Evolutionary conservation across 1,140 invertebrate genomes (phyloP), one percentile per base, ranked within the genome.

Genomic region (Zaprionus ornatus): DNA sequence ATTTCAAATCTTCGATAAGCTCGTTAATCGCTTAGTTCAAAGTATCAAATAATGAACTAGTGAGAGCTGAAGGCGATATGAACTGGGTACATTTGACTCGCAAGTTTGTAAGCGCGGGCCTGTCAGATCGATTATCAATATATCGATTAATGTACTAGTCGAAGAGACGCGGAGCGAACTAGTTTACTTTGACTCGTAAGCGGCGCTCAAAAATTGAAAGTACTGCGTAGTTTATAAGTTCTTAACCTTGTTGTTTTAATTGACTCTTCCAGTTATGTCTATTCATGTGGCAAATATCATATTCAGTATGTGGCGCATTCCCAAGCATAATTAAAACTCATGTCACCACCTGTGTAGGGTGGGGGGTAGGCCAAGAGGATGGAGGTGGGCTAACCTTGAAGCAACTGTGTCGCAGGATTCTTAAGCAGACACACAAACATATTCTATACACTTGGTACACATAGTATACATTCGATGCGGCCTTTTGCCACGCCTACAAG

Each of bases 331-430:
- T 74, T 70, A 63, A 63, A 56, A 55, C 3, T n/a, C 19, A 25
- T 60, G 48, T 42, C 35, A 35, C 19, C 61, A 71, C 68, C 68
- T 71, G 60, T 61, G 27, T 2, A 40, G 52, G 21, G 29, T 0
- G 7, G 29, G 3, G 7, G 5, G 5, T 3, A 29, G 21, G 13
- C 29, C 21, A 40, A 4, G 9, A 32, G 29, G 9, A 32, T n/a
- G 40, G 15, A 9, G 5, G 40, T 37, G 35, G 6, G 40, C 21
- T 55, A 74, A 74, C 72, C 72, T 74, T 74, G 72, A 74, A 56
- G 65, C 29, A 50, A 25, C 45, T 60, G 12, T 10, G 48, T 17
- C 29, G n/a, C 40, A 45, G n/a, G n/a, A 45, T 45, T 45, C 40
- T 45, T 45, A 17, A 17, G n/a, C 40, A 45, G 9, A 48, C 42